These are phyloP conservation scores for Calliphora vicina DNA, from an alignment of 1,140 invertebrate genomes.

Conservation along the genomic window DNA sequence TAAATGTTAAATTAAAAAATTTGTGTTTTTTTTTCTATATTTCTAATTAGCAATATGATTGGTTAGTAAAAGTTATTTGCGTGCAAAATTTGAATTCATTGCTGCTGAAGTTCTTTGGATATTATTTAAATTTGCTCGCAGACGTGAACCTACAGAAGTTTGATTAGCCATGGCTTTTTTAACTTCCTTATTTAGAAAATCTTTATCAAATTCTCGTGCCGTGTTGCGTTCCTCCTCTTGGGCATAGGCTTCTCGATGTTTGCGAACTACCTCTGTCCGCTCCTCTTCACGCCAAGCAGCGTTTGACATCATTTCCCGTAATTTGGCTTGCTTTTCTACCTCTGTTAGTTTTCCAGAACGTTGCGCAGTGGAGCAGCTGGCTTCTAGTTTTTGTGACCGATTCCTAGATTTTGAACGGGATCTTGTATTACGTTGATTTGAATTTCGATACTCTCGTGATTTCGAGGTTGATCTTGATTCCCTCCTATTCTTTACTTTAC, in stretches of 20 bases:
- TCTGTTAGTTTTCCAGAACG: constrained; percentile 66
- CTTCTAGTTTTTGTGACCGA: neutral
- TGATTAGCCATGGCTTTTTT: constrained; percentile 70
- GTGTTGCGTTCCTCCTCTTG: constrained; percentile 67
- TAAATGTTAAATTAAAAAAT: constrained; percentile 24
- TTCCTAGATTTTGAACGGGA: neutral
- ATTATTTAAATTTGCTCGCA: constrained; percentile 83
- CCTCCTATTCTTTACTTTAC: neutral
- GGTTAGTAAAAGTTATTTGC: constrained; percentile 56
- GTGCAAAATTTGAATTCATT: constrained; percentile 79
- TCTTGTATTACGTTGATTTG: neutral
- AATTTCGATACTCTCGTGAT: neutral
- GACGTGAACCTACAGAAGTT: constrained; percentile 75
- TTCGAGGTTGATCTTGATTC: neutral
- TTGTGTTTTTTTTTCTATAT: neutral
- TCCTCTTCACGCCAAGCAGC: constrained; percentile 76
- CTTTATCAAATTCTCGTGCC: constrained; percentile 62
- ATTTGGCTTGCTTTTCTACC: constrained; percentile 74
- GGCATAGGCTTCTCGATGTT: constrained; percentile 71
- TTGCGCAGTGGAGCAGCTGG: neutral
- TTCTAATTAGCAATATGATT: no score
- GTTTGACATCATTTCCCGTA: constrained; percentile 85
- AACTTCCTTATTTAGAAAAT: constrained; percentile 72
- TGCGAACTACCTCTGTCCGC: constrained; percentile 70
- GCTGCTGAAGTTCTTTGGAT: constrained; percentile 74